Evolutionary conservation across 2,888 invertebrate genomes (phyloP).

Genomic region (Trichacis sp.): DNA sequence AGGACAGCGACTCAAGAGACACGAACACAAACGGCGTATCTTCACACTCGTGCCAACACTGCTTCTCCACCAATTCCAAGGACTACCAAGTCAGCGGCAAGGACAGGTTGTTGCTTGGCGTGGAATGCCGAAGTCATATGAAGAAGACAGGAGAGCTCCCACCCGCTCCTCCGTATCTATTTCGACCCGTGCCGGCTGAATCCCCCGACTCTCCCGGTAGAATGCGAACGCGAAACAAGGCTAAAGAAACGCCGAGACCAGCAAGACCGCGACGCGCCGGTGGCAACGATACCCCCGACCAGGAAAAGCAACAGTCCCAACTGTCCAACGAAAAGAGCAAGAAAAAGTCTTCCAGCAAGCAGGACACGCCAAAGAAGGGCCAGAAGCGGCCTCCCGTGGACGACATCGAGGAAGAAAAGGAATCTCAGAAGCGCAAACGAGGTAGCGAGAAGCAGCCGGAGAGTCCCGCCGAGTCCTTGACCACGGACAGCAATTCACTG

Average conservation of each 20-base stretch:
- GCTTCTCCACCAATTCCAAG: conserved; percentile 76
- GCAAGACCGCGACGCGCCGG: conserved; percentile 74
- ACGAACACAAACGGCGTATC: conserved; percentile 70
- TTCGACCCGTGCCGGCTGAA: conserved; percentile 71
- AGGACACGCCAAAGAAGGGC: conserved; percentile 69
- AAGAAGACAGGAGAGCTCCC: conserved; percentile 84
- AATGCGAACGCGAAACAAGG: conserved; percentile 87
- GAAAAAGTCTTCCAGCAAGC: conserved; percentile 62
- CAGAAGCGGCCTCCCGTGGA: conserved; percentile 74
- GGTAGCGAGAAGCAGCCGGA: conserved; percentile 70
- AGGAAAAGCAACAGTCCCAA: conserved; percentile 62
- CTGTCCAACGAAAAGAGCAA: conserved; percentile 70
- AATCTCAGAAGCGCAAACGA: conserved; percentile 74
- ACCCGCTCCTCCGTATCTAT: conserved; percentile 71
- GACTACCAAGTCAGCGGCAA: conserved; percentile 75
- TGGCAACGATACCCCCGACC: conserved; percentile 73
- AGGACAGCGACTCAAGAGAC: conserved; percentile 94
- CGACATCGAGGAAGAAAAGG: conserved; percentile 73
- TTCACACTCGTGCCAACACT: conserved; percentile 76
- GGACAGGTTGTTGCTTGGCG: conserved; percentile 79
- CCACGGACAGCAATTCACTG: conserved; percentile 87
- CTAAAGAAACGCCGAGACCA: conserved; percentile 75
- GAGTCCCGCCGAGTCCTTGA: conserved; percentile 87
- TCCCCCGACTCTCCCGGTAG: conserved; percentile 87
- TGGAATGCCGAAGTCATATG: conserved; percentile 80